Conservation (phyloP, 2,113 vertebrate genomes). For the Leptosomus discolor region DNA sequence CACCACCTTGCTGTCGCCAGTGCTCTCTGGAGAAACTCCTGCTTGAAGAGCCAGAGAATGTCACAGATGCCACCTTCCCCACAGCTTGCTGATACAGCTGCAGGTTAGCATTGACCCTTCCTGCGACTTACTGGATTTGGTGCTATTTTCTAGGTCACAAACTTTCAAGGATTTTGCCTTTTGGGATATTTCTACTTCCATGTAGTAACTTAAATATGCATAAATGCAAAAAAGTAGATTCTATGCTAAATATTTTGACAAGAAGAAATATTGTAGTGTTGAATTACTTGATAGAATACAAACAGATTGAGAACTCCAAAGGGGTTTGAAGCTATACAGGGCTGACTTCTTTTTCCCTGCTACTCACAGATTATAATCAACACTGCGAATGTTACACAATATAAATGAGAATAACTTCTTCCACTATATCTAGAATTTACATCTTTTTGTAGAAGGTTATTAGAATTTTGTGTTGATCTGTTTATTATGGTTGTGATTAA, state of each 20-base stretch:
- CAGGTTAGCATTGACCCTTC: constrained; percentile 79
- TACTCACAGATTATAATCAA: not conserved
- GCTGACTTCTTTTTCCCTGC: not conserved
- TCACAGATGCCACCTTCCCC: constrained; percentile 80
- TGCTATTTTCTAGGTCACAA: not conserved
- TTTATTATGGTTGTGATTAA: not conserved
- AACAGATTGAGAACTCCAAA: not conserved
- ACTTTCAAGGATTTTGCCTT: not conserved
- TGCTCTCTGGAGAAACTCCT: constrained; percentile 90
- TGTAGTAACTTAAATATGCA: not conserved
- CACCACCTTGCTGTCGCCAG: constrained; percentile 89
- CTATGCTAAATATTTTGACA: not conserved
- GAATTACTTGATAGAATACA: not conserved
- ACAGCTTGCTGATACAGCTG: constrained; percentile 89
- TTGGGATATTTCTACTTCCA: not conserved
- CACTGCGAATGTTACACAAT: not conserved
- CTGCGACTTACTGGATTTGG: not conserved
- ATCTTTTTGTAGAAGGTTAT: not conserved
- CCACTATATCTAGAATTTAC: not conserved
- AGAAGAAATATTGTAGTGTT: not conserved
- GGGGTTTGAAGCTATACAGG: not conserved
- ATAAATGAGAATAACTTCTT: not conserved
- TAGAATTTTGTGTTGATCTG: not conserved
- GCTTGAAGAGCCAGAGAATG: constrained; percentile 87
- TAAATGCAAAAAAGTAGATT: not conserved